A percentile compares a stretch with the other conserved stretches of the same genome.
These are phyloP conservation scores for Cheilosia pagana DNA, from an alignment of 2,888 invertebrate genomes.

Conservation along the genomic window DNA sequence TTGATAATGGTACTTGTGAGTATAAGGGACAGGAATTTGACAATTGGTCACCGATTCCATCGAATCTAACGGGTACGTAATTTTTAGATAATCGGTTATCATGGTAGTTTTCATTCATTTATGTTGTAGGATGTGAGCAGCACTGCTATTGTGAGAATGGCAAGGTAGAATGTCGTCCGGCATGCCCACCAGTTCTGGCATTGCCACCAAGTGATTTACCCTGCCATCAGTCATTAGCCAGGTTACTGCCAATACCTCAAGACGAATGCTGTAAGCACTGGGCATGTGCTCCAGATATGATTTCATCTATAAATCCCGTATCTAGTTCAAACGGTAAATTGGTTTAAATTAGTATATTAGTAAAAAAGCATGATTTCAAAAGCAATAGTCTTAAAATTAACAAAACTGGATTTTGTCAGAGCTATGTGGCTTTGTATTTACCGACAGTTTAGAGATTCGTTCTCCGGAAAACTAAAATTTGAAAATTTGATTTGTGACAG, in stretches of 20 bases:
- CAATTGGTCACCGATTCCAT: conserved; percentile 93
- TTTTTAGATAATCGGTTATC: neutral
- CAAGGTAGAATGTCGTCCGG: conserved; percentile 92
- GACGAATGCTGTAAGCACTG: conserved; percentile 95
- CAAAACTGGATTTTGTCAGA: too few species aligned
- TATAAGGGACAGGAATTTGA: conserved; percentile 87
- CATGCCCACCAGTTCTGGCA: conserved; percentile 91
- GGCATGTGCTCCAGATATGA: conserved; percentile 85
- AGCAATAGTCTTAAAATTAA: too few species aligned
- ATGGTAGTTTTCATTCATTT: neutral
- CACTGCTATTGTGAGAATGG: conserved; percentile 95
- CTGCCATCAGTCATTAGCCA: conserved; percentile 88
- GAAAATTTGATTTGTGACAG: too few species aligned
- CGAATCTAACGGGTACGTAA: conserved; percentile 86
- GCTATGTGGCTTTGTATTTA: too few species aligned
- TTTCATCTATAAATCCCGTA: conserved; percentile 43
- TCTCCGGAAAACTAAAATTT: too few species aligned
- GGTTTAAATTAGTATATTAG: neutral
- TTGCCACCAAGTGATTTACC: conserved; percentile 90
- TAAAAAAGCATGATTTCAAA: neutral
- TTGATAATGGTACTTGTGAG: conserved; percentile 92
- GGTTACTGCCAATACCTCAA: conserved; percentile 87
- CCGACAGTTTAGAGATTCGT: too few species aligned
- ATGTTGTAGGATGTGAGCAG: conserved; percentile 88
- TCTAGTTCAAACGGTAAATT: conserved; percentile 30